phyloP scores from a whole-genome alignment of 30 jellyfish, hydroid and myxozoan genomes.

The Euphysa ruthae region DNA sequence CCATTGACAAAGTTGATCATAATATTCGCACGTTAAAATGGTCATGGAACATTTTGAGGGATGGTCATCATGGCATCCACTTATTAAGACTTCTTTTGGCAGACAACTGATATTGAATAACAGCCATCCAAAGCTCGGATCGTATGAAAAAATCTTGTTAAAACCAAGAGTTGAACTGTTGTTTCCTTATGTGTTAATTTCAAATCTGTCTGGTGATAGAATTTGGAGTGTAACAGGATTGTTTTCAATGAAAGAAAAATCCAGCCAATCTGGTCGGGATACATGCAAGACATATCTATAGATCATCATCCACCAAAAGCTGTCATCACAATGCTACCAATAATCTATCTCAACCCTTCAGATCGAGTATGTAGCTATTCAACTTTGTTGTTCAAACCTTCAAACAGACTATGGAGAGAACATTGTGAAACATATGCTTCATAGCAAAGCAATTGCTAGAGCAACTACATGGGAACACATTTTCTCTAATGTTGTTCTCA shows the following conservation, averaged over 20 bases:
- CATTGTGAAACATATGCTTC: too few relatives aligned
- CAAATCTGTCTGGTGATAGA: too few relatives aligned
- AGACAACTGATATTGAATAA: neutral
- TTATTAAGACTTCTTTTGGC: neutral
- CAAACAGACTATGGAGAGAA: too few relatives aligned
- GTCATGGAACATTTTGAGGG: too few relatives aligned
- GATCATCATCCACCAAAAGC: conserved; percentile 3
- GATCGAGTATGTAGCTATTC: conserved; percentile 34
- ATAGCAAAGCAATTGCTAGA: too few relatives aligned
- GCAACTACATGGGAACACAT: too few relatives aligned
- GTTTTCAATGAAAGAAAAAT: neutral
- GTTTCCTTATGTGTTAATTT: too few relatives aligned
- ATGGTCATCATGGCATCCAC: too few relatives aligned
- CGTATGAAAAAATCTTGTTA: neutral
- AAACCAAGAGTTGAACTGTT: neutral
- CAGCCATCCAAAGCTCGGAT: neutral
- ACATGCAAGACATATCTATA: conserved; percentile 24
- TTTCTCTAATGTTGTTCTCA: too few relatives aligned
- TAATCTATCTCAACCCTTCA: conserved; percentile 38
- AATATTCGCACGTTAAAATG: too few relatives aligned
- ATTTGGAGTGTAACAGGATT: neutral
- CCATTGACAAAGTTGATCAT: neutral
- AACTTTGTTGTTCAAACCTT: too few relatives aligned
- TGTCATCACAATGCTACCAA: conserved; percentile 13
- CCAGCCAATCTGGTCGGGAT: conserved; percentile 57